phyloP scores from a whole-genome alignment of 2,797 vertebrate species.

The Sebastes paucispinis region DNA sequence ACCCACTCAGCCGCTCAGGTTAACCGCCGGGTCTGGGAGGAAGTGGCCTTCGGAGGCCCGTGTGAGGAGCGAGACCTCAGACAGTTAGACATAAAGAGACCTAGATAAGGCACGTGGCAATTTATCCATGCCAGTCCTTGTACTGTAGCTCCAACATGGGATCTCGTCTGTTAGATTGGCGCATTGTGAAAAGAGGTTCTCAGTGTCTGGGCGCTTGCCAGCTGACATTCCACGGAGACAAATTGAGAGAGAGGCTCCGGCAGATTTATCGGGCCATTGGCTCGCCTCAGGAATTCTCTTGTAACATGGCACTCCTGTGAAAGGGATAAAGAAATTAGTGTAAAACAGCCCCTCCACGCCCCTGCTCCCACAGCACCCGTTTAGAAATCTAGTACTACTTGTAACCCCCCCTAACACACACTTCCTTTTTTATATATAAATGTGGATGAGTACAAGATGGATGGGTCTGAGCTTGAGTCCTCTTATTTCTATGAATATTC shows the following conservation, averaged over 20 bases:
- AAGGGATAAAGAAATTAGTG: conserved; percentile 85
- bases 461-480: conserved; percentile 69
- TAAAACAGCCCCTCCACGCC: conserved; percentile 70
- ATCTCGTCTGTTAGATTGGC: conserved; percentile 79
- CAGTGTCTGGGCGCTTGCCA: conserved; percentile 82
- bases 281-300: conserved; percentile 85
- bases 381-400: conserved; percentile 50
- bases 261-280: conserved; percentile 85
- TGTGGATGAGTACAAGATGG: conserved; percentile 60
- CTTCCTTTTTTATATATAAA: conserved; percentile 61
- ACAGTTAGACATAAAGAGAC: conserved; percentile 74
- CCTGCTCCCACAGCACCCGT: conserved; percentile 50
- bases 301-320: conserved; percentile 84
- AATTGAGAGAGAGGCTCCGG: conserved; percentile 82
- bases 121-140: conserved; percentile 77
- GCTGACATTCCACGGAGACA: conserved; percentile 85
- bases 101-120: conserved; percentile 80
- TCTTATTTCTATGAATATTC: conserved; percentile 81
- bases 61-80: conserved; percentile 62
- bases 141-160: conserved; percentile 77
- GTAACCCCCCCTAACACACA: conserved; percentile 6
- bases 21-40: conserved; percentile 71
- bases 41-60: conserved; percentile 68
- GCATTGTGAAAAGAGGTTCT: conserved; percentile 82
- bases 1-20: conserved; percentile 69